Evolutionary conservation across 2,797 vertebrate species (phyloP).

Genomic region (Cossypha niveicapilla): DNA sequence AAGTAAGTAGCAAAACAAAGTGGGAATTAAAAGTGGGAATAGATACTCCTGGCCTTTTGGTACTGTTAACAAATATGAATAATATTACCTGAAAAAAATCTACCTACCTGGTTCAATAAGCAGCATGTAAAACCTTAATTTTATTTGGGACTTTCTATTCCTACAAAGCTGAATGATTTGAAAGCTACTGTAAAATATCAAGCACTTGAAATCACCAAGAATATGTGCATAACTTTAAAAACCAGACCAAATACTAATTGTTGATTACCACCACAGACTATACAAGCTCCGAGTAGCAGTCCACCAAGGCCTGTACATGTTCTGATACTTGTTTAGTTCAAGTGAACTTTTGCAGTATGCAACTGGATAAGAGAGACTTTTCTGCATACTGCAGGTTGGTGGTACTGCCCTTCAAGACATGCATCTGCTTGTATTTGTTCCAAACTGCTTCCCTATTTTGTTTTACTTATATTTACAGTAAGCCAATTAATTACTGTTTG

Average conservation of each 20-base stretch:
- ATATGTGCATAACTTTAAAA: not conserved
- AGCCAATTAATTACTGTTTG: not conserved
- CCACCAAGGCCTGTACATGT: not conserved
- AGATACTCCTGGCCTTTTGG: not conserved
- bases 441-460: not conserved
- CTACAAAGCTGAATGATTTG: not conserved
- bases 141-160: not conserved
- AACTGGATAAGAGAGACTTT: not conserved
- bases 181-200: not conserved
- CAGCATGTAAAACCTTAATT: not conserved
- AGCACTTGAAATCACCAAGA: not conserved
- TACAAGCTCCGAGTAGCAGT: not conserved
- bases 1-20: not conserved
- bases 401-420: not conserved
- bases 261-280: not conserved
- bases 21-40: not conserved
- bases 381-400: not conserved
- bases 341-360: not conserved
- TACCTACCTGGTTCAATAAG: not conserved
- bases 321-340: not conserved
- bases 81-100: not conserved
- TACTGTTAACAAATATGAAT: not conserved
- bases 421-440: not conserved
- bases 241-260: not conserved
- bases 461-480: not conserved